A percentile compares a stretch with the other conserved stretches of the same genome.
phyloP scores from a whole-genome alignment of 2,888 invertebrate species.

The Mesorhabditis belari region DNA sequence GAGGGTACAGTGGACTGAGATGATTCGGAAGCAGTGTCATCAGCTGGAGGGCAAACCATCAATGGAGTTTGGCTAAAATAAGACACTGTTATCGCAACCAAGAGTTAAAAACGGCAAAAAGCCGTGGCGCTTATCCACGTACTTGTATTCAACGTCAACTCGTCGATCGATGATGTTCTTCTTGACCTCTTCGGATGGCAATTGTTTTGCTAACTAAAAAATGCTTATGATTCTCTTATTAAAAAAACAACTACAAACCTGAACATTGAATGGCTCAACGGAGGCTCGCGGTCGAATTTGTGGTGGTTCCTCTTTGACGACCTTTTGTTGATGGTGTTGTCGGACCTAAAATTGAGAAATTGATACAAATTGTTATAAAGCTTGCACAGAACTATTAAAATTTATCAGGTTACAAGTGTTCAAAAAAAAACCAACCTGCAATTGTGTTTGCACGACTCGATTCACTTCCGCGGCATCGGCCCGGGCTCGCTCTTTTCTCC shows the following conservation, averaged over 20 bases:
- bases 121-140: too few species aligned
- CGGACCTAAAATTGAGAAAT: neutral
- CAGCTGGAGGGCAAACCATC: neutral
- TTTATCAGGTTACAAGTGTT: too few species aligned
- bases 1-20: neutral
- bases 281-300: slow-evolving; percentile 42
- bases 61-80: neutral
- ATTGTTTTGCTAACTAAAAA: neutral
- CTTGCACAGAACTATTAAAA: too few species aligned
- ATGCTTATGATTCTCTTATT: too few species aligned
- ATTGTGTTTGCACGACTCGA: neutral
- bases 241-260: too few species aligned
- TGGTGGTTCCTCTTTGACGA: neutral
- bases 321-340: too few species aligned
- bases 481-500: neutral
- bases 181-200: neutral
- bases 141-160: neutral
- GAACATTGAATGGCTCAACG: slow-evolving; percentile 49
- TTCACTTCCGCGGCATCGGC: neutral
- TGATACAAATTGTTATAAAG: too few species aligned
- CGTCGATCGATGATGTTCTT: neutral
- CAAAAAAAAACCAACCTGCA: neutral
- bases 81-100: neutral
- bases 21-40: neutral
- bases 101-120: too few species aligned